A percentile compares a stretch with the other conserved stretches of the same genome.
phyloP scores from a whole-genome alignment of 2,888 invertebrate species.

The Shargacucullia verbasci region DNA sequence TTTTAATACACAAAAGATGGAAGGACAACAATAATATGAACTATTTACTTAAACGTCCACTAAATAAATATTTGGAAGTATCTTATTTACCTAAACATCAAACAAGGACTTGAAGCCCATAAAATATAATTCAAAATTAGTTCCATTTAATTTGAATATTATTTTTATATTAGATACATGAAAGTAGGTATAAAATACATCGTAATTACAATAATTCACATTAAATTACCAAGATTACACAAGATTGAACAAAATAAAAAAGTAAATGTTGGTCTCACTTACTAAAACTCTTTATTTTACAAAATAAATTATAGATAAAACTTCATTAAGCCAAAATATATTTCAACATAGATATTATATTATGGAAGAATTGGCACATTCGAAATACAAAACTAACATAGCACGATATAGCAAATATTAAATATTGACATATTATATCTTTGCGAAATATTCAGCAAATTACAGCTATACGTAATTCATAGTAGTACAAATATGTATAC shows the following conservation, averaged over 20 bases:
- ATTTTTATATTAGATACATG: slow-evolving; percentile 28
- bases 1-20: slow-evolving; percentile 57
- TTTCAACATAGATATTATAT: slow-evolving; percentile 29
- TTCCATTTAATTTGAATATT: slow-evolving; percentile 36
- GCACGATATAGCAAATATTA: slow-evolving; percentile 50
- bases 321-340: slow-evolving; percentile 15
- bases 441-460: slow-evolving; percentile 47
- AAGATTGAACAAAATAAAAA: slow-evolving; percentile 6
- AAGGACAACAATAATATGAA: slow-evolving; percentile 63
- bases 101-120: slow-evolving; percentile 66
- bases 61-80: slow-evolving; percentile 65
- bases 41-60: slow-evolving; percentile 52
- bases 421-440: slow-evolving; percentile 41
- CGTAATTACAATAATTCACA: slow-evolving; percentile 9
- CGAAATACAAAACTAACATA: slow-evolving; percentile 51
- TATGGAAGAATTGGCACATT: slow-evolving; percentile 66
- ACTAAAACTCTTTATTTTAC: slow-evolving; percentile 12
- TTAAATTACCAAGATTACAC: slow-evolving; percentile 23
- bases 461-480: slow-evolving; percentile 51
- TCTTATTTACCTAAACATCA: slow-evolving; percentile 57
- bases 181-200: slow-evolving; percentile 32
- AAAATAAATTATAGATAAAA: slow-evolving; percentile 7
- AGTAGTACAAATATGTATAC: slow-evolving; percentile 28
- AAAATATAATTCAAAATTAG: slow-evolving; percentile 55
- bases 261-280: slow-evolving; percentile 11